Base-by-base conservation (phyloP, 37 sponge, comb jelly and placozoan species). In the Theonella swinhoei region DNA sequence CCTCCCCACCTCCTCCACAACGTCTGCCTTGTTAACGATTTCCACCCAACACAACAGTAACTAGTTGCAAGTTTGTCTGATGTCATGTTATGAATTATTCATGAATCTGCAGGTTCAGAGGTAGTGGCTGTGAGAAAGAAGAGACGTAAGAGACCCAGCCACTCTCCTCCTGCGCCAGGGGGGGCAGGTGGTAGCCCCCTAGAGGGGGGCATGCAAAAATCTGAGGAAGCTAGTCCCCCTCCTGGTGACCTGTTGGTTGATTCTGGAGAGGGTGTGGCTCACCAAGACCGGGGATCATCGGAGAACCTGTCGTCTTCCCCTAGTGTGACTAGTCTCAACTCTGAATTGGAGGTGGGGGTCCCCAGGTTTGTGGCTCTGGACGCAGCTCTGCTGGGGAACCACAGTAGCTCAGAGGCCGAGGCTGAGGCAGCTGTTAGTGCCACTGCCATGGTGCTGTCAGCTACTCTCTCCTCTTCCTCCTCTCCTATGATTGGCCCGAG, bases 61-160 rank as follows among this genome's bases (percentile, higher is more conserved):
- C n/a, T n/a, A n/a, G n/a, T n/a, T n/a, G n/a, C n/a, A n/a, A n/a
- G n/a, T n/a, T n/a, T n/a, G n/a, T n/a, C n/a, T n/a, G n/a, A n/a
- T n/a, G n/a, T n/a, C n/a, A n/a, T n/a, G n/a, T 47, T 17, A 47
- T 47, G 54, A 47, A 47, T 47, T 47, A 47, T 47, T 47, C 7
- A 47, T 47, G 54, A 47, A n/a, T 3, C 11, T 34, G 74, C 26
- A n/a, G 72, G 28, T 42, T 19, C 1, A 14, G 65, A 42, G n/a
- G 89, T 78, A 32, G 79, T 72, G 30, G 79, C 40, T 2, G 75
- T 87, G 25, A 86, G 81, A 47, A 77, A 81, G 64, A 88, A 86
- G 77, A 81, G 74, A 75, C 77, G 62, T 19, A 76, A 80, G 38
- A 64, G 63, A 66, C 23, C 39, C 1, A 22, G 47, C 37, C 5